These are phyloP conservation scores for Eristalinus aeneus DNA, from an alignment of 2,888 invertebrate genomes.

Conservation along the genomic window DNA sequence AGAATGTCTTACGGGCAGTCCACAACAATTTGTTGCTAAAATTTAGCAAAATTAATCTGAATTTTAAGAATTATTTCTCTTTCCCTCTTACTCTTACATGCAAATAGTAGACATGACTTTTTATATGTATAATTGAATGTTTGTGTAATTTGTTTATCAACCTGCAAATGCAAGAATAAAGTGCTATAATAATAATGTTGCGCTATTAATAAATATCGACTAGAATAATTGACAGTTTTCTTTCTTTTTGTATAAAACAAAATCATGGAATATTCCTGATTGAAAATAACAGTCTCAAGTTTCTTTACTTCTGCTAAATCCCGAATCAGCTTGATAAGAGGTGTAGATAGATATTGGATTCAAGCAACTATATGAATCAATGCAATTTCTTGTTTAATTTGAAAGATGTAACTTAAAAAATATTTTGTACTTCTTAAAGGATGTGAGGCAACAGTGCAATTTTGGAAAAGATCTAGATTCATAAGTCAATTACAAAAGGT, in stretches of 20 bases:
- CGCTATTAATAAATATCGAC: background rate
- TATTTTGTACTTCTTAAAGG: too few relatives aligned
- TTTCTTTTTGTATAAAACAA: background rate
- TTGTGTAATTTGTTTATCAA: constrained; percentile 39
- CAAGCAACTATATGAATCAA: too few relatives aligned
- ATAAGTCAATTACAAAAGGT: too few relatives aligned
- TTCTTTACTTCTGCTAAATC: too few relatives aligned
- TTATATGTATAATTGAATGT: constrained; percentile 38
- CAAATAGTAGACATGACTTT: constrained; percentile 28
- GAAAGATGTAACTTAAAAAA: too few relatives aligned
- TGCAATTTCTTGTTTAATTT: too few relatives aligned
- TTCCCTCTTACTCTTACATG: background rate
- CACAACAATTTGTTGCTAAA: constrained; percentile 42
- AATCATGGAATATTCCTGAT: too few relatives aligned
- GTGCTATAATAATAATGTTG: constrained; percentile 1
- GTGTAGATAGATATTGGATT: too few relatives aligned
- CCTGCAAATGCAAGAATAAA: constrained; percentile 15
- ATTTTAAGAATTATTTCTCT: background rate
- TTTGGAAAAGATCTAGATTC: too few relatives aligned
- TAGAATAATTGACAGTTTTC: background rate
- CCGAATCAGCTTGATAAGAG: too few relatives aligned
- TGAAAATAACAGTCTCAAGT: too few relatives aligned
- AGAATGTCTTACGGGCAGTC: constrained; percentile 1
- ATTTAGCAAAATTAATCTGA: constrained; percentile 41
- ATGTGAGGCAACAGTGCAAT: too few relatives aligned